Percentiles rank a stretch among this genome's conserved stretches.
Conservation (phyloP, 2,113 vertebrate genomes). For the Chloropsis cyanopogon region DNA sequence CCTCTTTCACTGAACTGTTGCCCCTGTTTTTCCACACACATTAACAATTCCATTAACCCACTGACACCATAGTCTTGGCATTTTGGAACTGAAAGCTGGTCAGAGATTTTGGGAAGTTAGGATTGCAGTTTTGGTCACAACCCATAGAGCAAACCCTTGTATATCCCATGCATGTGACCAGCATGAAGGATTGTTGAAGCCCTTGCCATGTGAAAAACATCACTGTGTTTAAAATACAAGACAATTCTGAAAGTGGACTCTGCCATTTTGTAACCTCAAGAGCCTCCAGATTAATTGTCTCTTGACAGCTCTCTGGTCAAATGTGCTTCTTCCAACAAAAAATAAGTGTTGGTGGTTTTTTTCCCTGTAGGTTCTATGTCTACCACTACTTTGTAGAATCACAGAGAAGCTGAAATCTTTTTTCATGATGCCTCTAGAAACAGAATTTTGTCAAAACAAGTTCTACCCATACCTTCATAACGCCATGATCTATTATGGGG, state of each 20-base stretch:
- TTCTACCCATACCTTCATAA: background rate
- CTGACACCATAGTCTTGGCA: accelerated
- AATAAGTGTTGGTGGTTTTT: background rate
- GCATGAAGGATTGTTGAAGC: background rate
- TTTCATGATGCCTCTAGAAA: background rate
- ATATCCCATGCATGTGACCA: background rate
- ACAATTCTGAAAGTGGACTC: background rate
- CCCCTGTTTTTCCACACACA: background rate
- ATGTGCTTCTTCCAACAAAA: background rate
- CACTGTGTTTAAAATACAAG: background rate
- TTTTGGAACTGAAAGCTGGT: background rate
- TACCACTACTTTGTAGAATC: background rate
- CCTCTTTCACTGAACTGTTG: background rate
- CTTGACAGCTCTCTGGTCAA: background rate
- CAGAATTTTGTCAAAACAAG: background rate
- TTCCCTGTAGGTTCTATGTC: background rate
- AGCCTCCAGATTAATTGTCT: background rate
- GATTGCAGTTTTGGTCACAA: background rate
- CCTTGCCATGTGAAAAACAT: background rate
- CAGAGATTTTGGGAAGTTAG: background rate
- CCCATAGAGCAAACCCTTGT: background rate
- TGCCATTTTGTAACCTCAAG: background rate
- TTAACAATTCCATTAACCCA: background rate
- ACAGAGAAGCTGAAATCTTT: background rate
- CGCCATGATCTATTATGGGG: background rate